Conservation (phyloP, 2,888 invertebrate genomes). For the Acronicta aceris region DNA sequence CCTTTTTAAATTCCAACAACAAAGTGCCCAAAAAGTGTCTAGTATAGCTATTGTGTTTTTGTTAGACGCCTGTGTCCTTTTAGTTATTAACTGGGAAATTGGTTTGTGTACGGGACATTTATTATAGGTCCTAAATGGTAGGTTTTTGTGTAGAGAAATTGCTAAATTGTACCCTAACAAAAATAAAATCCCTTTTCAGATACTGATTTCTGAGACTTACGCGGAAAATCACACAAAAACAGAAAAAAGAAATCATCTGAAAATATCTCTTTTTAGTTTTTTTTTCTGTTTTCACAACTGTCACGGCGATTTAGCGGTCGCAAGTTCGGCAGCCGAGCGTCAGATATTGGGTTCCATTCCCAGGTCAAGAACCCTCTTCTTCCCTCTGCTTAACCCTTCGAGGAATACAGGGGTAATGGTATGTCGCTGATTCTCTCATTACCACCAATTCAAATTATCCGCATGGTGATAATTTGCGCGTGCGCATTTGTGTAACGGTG, state of each 20-base stretch:
- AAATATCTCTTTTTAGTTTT: too few relatives aligned
- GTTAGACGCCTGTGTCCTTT: constrained; percentile 8
- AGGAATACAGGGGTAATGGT: not conserved
- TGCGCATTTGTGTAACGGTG: constrained; percentile 34
- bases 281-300: too few relatives aligned
- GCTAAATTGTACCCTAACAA: constrained; percentile 17
- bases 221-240: too few relatives aligned
- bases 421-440: not conserved
- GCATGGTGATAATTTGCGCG: constrained; percentile 19
- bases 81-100: constrained; percentile 11
- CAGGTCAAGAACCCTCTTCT: too few relatives aligned
- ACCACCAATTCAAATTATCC: not conserved
- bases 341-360: too few relatives aligned
- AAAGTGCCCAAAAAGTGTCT: constrained; percentile 9
- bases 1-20: too few relatives aligned
- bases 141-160: constrained; percentile 30
- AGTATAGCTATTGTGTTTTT: constrained; percentile 24
- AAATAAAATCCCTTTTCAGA: not conserved
- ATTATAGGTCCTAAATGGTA: constrained; percentile 9
- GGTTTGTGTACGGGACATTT: constrained; percentile 22
- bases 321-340: too few relatives aligned
- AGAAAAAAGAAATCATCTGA: too few relatives aligned
- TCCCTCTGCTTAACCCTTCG: too few relatives aligned
- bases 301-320: not conserved
- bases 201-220: too few relatives aligned